Evolutionary conservation across 1,140 invertebrate species (phyloP).

Genomic region (Zaprionus tsacasi): DNA sequence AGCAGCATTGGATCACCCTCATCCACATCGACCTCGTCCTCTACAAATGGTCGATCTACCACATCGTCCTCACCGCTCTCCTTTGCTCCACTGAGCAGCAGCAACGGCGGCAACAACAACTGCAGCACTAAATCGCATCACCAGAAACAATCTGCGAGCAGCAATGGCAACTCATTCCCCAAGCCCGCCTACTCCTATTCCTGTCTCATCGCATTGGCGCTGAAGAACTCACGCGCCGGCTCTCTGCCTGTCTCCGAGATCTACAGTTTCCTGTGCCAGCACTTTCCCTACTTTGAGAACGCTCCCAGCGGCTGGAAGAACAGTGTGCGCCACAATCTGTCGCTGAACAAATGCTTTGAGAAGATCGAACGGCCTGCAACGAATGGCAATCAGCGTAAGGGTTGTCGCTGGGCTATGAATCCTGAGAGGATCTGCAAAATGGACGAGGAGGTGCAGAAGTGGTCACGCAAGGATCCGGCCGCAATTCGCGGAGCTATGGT

Average conservation of each 20-base stretch:
- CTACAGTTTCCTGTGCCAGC: conserved; percentile 99
- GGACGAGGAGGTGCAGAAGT: conserved; percentile 98
- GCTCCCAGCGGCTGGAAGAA: conserved; percentile 99
- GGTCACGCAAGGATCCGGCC: conserved; percentile 96
- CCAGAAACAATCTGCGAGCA: conserved; percentile 29
- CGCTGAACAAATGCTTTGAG: conserved; percentile 98
- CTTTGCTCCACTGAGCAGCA: conserved; percentile 37
- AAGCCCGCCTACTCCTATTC: conserved; percentile 99
- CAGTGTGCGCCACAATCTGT: conserved; percentile 97
- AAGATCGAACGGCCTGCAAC: conserved; percentile 97
- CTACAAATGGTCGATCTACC: conserved; percentile 19
- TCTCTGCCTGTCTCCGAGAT: conserved; percentile 98
- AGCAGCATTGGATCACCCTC: conserved; percentile 59
- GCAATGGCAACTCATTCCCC: conserved; percentile 90
- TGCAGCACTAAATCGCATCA: conserved; percentile 32
- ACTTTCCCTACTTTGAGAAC: conserved; percentile 99
- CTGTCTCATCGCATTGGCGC: conserved; percentile 98
- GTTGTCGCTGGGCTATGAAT: conserved; percentile 98
- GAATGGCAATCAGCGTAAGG: conserved; percentile 92
- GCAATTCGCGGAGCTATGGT: conserved; percentile 95
- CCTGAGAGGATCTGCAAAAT: conserved; percentile 97
- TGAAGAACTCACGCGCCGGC: conserved; percentile 97
- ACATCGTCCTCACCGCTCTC: conserved; percentile 50
- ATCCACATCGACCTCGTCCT: conserved; percentile 38
- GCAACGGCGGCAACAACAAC: conserved; percentile 23